Base-by-base conservation (phyloP, 2,113 vertebrate species). In the Lepidothrix coronata region DNA sequence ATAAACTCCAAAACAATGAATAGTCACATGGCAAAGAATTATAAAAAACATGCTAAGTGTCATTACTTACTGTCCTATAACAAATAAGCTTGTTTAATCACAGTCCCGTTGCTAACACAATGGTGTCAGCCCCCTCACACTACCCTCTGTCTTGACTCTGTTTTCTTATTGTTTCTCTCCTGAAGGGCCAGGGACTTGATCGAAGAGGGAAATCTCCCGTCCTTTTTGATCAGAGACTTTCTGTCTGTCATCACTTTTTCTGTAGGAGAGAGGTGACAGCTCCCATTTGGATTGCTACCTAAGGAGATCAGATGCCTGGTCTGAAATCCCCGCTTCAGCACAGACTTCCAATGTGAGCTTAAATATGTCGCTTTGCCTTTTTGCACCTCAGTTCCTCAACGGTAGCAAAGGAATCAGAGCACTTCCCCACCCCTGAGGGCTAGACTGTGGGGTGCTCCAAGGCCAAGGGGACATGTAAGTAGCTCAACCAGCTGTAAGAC, bases 281-380 rank as follows among this genome's bases (percentile, higher is more conserved):
- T 95, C 88, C 65, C 72, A n/a, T 70, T 88, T 94, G 96, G 76
- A 74, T 67, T 86, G 83, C 67, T 80, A 66, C 92, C 88, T 66
- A 7, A 93, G 93, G 79, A 90, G 76, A 95, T 93, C 88, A 84
- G 88, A 85, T 84, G 80, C 76, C 44, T 74, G 52, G 37, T n/a
- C 92, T 93, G 65, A 96, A 91, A 95, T 87, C 68, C 49, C 54
- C 91, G 9, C 59, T 95, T 93, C 92, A 86, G 79, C 68, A 86
- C 48, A 86, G 82, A 41, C 76, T 94, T 95, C 76, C 84, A 89
- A 84, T n/a, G 61, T 6, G 52, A 91, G 55, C 73, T 92, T 85
- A 68, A 90, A 84, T 63, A 91, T 78, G 83, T 93, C 79, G 35
- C 52, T 95, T 87, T 68, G 63, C 55, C 65, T 88, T 82, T 95